phyloP scores from a whole-genome alignment of 1,140 invertebrate genomes.

The Atta cephalotes region DNA sequence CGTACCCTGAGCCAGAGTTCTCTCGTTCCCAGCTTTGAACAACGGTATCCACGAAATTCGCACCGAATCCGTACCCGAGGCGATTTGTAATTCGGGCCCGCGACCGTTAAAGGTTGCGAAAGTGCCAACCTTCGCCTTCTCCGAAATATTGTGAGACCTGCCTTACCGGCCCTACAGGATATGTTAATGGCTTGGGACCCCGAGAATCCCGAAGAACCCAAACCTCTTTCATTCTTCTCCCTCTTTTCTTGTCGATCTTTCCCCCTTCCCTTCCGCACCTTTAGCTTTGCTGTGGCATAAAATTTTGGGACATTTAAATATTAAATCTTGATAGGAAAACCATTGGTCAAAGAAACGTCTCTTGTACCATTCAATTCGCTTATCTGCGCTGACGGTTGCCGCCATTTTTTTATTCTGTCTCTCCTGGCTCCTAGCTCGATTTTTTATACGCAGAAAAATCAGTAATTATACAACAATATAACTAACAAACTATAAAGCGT shows the following conservation, averaged over 20 bases:
- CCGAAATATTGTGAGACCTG: constrained; percentile 78
- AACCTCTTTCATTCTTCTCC: constrained; percentile 65
- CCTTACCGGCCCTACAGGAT: constrained; percentile 82
- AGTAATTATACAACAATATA: not conserved
- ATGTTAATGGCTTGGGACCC: constrained; percentile 77
- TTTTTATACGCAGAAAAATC: not conserved
- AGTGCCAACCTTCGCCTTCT: constrained; percentile 67
- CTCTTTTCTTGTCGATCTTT: constrained; percentile 41
- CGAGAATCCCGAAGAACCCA: constrained; percentile 56
- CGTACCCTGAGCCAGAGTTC: not conserved
- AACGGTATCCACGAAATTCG: constrained; percentile 5
- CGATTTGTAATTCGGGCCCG: constrained; percentile 77
- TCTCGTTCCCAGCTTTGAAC: not conserved
- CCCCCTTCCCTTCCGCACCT: not conserved
- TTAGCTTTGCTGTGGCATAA: constrained; percentile 32
- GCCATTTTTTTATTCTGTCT: not conserved
- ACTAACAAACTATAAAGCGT: not conserved
- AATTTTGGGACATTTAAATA: constrained; percentile 76
- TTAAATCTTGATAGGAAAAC: constrained; percentile 77
- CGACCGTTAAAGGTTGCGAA: constrained; percentile 80
- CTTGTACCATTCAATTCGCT: constrained; percentile 14
- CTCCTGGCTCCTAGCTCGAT: not conserved
- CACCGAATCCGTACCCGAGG: constrained; percentile 58
- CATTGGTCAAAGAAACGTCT: constrained; percentile 47
- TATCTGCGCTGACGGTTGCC: constrained; percentile 27